Evolutionary conservation across 2,113 vertebrate genomes (phyloP).

Genomic region (Vulpes vulpes): DNA sequence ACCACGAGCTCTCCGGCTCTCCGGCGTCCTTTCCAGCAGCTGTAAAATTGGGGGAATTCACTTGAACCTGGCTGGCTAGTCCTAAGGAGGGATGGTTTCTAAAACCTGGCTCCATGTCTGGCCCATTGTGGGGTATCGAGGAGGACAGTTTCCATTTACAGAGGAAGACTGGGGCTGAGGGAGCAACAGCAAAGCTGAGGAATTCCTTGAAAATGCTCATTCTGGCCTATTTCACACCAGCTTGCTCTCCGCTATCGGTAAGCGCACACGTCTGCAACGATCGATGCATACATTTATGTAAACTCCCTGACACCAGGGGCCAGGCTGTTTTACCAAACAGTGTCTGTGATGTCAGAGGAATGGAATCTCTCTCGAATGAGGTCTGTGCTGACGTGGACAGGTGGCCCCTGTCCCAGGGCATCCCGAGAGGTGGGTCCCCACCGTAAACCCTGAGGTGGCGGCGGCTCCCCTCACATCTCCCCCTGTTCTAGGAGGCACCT

Average conservation of each 20-base stretch:
- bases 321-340: neutral
- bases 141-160: neutral
- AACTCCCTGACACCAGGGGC: neutral
- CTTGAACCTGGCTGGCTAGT: neutral
- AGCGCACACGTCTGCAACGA: neutral
- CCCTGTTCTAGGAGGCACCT: slow-evolving; percentile 71
- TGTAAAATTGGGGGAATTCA: neutral
- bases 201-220: neutral
- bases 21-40: neutral
- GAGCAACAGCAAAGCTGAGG: neutral
- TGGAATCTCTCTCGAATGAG: too few species aligned
- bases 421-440: neutral
- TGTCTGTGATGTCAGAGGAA: neutral
- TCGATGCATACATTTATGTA: neutral
- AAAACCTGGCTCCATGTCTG: neutral
- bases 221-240: neutral
- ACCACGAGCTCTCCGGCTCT: rapidly evolving
- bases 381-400: rapidly evolving
- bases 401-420: neutral
- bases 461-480: slow-evolving; percentile 73
- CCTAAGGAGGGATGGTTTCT: neutral
- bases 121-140: neutral
- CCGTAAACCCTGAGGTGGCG: neutral
- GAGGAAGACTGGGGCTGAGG: neutral
- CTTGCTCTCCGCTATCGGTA: neutral